Base-by-base conservation (phyloP, 1,140 invertebrate genomes). In the Mesaphorura yosii region DNA sequence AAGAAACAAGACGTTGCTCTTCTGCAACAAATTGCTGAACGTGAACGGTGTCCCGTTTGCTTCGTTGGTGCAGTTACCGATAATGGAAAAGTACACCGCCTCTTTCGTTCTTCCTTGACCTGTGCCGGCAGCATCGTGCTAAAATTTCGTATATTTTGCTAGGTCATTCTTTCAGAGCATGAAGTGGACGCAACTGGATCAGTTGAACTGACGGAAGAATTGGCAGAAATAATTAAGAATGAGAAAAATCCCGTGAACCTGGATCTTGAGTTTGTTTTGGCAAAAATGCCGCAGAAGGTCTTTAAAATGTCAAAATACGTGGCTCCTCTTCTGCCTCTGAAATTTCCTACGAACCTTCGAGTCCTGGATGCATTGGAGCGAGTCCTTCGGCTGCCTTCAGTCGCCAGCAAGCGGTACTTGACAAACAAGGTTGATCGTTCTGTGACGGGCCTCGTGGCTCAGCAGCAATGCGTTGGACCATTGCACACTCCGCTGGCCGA, bases 381-480 rank as follows among this genome's bases (percentile, higher is more conserved):
- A 63, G 91, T 98, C 1, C 69, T 98, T 15, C 77, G 87, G 59
- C 73, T 97, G 19, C 87, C 92, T 0, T 80, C 88, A 5, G 92
- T 98, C 23, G 86, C 81, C 38, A 95, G 90, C 66, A 98, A 98
- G 70, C 76, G 93, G 64, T 98, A 89, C 67, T 75, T 98, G 1
- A 97, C 91, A 0, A 96, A 88, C 66, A 82, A 83, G 70, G 92
- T 98, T 1, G 94, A 98, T 70, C 77, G 94, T 44, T 95, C 89
- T 69, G 94, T 98, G 1, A 88, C 88, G n/a, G 93, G 92, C 23
- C 72, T 96, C 22, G 78, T 97, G 41, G 92, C 88, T 3, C 93
- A 97, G 70, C 93, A 98, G 64, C 94, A 98, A 68, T 98, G 93
- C 69, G 89, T 98, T 44, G 93, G 94, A 2, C 90, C 92, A 0